Evolutionary conservation across 2,888 invertebrate genomes (phyloP).

Genomic region (Diabrotica balteata): DNA sequence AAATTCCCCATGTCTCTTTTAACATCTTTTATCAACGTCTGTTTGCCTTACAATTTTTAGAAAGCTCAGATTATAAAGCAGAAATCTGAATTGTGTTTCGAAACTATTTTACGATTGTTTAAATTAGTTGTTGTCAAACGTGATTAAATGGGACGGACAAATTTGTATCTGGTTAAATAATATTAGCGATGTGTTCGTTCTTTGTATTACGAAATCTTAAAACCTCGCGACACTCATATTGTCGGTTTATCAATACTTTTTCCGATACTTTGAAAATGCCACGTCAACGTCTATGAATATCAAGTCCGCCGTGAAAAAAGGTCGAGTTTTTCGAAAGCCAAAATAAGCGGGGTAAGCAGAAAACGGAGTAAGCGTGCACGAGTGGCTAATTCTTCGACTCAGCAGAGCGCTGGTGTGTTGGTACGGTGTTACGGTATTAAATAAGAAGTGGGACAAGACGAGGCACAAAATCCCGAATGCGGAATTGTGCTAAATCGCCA

Average conservation of each 20-base stretch:
- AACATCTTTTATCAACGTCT: too few species aligned
- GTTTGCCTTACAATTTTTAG: too few species aligned
- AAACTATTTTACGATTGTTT: too few species aligned
- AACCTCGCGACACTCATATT: too few species aligned
- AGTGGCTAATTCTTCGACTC: slow-evolving; percentile 22
- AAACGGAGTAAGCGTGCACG: slow-evolving; percentile 15
- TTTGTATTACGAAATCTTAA: too few species aligned
- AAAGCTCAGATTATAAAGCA: too few species aligned
- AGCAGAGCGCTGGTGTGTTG: slow-evolving; percentile 1
- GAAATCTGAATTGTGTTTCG: too few species aligned
- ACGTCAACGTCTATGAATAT: slow-evolving; percentile 16
- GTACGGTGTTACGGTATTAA: slow-evolving; percentile 4
- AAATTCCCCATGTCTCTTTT: too few species aligned
- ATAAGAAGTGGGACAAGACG: slow-evolving; percentile 23
- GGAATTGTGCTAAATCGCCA: slow-evolving; percentile 12
- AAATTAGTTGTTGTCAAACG: too few species aligned
- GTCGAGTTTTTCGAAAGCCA: not conserved
- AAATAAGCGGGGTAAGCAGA: slow-evolving; percentile 22
- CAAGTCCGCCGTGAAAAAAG: slow-evolving; percentile 14
- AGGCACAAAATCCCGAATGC: not conserved
- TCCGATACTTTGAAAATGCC: slow-evolving; percentile 7
- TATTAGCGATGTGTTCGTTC: too few species aligned
- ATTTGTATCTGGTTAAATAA: too few species aligned
- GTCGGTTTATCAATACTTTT: not conserved
- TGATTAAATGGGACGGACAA: too few species aligned